Base-by-base conservation (phyloP, 2,888 invertebrate genomes). In the Ectemnius lituratus region DNA sequence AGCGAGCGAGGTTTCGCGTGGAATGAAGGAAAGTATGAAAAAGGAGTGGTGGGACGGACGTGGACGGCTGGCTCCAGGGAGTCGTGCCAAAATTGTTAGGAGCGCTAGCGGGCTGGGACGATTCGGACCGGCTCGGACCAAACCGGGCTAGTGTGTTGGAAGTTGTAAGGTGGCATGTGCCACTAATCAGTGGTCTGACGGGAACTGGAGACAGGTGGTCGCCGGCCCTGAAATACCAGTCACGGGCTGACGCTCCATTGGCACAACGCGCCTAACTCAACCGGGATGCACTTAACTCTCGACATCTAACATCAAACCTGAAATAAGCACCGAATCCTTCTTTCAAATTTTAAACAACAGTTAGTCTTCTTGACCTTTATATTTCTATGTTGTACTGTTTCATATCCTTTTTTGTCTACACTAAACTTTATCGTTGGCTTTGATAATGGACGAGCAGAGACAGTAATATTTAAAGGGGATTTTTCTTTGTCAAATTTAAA, bases 61-160 rank as follows among this genome's bases (percentile, higher is more conserved):
- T 69, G 64, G 57, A 56, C 75, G 68, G 69, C 56, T 47, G 73
- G 74, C 76, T 78, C 77, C 62, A 62, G 79, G 75, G 79, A 83
- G 78, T 73, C 79, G 83, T 83, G 83, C 83, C 83, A 83, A 83
- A 83, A 83, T 83, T 83, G 83, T 83, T 83, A 83, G 83, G 77
- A 81, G 75, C 75, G 23, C 23, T 23, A 23, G 23, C 23, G 23
- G 2, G 23, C 3, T 23, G 23, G 23, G 23, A 23, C 23, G 23
- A 3, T 23, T 23, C 23, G 23, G 23, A 2, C 23, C 23, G 23
- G 3, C 2, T 3, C 23, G 23, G 23, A 2, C 23, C 23, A 3
- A 23, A 23, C 3, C 23, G 2, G 23, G 37, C 52, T 13, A 52
- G 52, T 72, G 75, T 79, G 81, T 82, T 81, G 74, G 78, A 78